These are phyloP conservation scores for Morone chrysops DNA, from an alignment of 2,113 vertebrate species.

Conservation along the genomic window DNA sequence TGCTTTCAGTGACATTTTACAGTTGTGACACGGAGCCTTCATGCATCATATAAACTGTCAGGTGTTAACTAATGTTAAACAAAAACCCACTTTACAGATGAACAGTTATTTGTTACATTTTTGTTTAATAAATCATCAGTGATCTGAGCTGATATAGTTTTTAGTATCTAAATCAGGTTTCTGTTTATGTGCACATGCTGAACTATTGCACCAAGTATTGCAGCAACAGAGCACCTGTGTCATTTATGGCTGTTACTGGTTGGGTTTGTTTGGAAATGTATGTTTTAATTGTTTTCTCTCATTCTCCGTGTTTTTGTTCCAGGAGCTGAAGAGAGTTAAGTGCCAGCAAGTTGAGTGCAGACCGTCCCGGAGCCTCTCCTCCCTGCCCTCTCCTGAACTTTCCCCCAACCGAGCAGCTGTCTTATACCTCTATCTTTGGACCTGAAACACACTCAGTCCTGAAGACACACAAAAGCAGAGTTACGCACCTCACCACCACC, in stretches of 20 bases:
- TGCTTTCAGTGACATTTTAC: conserved; percentile 29
- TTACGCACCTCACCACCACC: conserved; percentile 28
- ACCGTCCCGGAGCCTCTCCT: conserved; percentile 61
- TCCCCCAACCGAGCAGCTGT: conserved; percentile 23
- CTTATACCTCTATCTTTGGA: conserved; percentile 14
- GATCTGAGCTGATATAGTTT: background rate
- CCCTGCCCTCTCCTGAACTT: conserved; percentile 44
- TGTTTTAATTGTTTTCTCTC: background rate
- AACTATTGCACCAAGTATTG: background rate
- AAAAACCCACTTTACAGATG: background rate
- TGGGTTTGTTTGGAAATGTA: background rate
- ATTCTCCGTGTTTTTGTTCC: conserved; percentile 8
- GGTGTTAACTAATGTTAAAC: background rate
- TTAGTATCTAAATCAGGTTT: background rate
- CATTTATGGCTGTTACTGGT: background rate
- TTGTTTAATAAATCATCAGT: background rate
- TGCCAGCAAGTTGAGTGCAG: conserved; percentile 31
- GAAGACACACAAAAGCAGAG: conserved; percentile 31
- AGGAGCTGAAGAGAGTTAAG: conserved; percentile 73
- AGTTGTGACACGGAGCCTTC: background rate
- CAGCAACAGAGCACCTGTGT: background rate
- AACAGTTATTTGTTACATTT: background rate
- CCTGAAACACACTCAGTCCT: conserved; percentile 21
- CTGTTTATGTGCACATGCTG: background rate
- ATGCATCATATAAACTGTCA: background rate